Evolutionary conservation across 2,113 vertebrate genomes (phyloP).

Genomic region (Channa maculata): DNA sequence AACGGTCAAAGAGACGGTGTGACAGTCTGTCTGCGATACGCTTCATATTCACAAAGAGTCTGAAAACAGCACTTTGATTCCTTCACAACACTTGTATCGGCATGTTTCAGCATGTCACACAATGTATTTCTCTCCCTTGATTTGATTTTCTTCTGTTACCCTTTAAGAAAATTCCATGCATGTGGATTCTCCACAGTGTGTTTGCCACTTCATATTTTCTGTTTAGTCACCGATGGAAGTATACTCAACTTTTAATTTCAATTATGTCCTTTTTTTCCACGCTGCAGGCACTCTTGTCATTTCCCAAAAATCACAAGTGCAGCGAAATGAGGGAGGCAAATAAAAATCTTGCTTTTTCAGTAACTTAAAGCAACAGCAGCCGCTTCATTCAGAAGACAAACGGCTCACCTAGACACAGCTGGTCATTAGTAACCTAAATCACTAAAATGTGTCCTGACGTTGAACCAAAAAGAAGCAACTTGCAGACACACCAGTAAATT

Average conservation of each 20-base stretch:
- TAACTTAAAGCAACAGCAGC: too few relatives aligned
- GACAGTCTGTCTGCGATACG: constrained; percentile 54
- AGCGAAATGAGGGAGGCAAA: neutral
- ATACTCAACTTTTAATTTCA: neutral
- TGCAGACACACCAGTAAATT: too few relatives aligned
- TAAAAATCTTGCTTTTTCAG: too few relatives aligned
- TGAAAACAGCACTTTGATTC: constrained; percentile 46
- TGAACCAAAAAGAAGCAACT: too few relatives aligned
- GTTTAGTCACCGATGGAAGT: neutral
- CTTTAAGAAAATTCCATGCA: constrained; percentile 36
- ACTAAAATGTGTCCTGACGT: too few relatives aligned
- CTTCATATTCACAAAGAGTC: constrained; percentile 64
- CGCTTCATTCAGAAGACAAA: too few relatives aligned
- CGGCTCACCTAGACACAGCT: too few relatives aligned
- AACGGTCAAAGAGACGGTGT: constrained; percentile 59
- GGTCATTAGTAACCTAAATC: too few relatives aligned
- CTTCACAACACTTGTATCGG: constrained; percentile 32
- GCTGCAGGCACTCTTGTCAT: neutral
- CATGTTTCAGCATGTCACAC: constrained; percentile 23
- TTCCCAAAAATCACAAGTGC: neutral
- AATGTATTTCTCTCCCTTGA: constrained; percentile 11
- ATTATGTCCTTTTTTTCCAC: neutral
- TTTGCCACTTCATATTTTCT: constrained; percentile 11
- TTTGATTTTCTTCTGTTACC: constrained; percentile 37
- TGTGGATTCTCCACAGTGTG: constrained; percentile 1